A percentile compares a stretch with the other conserved stretches of the same genome.
Evolutionary conservation across 2,113 vertebrate genomes (phyloP).

Genomic region (Ammospiza nelsoni): DNA sequence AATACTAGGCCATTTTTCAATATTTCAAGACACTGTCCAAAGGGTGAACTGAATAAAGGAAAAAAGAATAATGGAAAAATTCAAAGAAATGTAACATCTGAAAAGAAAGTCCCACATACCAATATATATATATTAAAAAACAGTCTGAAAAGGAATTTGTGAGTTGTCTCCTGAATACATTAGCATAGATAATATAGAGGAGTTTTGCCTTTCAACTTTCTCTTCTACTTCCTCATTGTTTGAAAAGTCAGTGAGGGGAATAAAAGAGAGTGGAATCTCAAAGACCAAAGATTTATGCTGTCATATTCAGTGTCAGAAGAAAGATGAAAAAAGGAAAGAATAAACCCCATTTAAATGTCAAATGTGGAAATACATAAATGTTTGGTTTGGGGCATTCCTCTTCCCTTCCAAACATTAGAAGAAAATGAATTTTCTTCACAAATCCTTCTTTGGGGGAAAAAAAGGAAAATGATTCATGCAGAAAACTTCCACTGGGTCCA

Average conservation of each 20-base stretch:
- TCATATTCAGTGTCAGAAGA: background rate
- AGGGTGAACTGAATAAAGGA: background rate
- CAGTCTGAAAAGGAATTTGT: background rate
- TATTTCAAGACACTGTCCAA: slow-evolving; percentile 8
- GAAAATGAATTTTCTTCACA: background rate
- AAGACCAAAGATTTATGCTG: background rate
- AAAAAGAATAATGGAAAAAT: background rate
- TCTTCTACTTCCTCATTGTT: background rate
- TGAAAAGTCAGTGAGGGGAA: background rate
- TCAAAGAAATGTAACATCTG: background rate
- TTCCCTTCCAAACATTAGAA: background rate
- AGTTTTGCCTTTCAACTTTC: background rate
- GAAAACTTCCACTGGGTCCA: background rate
- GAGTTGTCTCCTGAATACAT: background rate
- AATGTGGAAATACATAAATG: background rate
- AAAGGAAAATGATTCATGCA: background rate
- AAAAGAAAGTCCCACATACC: background rate
- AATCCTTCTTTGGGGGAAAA: background rate
- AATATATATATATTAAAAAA: background rate
- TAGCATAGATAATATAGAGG: background rate
- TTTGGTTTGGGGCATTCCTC: background rate
- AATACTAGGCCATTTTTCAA: slow-evolving; percentile 9
- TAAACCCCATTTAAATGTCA: background rate
- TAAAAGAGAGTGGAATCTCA: background rate
- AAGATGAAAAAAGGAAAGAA: background rate